Evolutionary conservation across 2,113 vertebrate species (phyloP).

Genomic region (Pteruthius melanotis): DNA sequence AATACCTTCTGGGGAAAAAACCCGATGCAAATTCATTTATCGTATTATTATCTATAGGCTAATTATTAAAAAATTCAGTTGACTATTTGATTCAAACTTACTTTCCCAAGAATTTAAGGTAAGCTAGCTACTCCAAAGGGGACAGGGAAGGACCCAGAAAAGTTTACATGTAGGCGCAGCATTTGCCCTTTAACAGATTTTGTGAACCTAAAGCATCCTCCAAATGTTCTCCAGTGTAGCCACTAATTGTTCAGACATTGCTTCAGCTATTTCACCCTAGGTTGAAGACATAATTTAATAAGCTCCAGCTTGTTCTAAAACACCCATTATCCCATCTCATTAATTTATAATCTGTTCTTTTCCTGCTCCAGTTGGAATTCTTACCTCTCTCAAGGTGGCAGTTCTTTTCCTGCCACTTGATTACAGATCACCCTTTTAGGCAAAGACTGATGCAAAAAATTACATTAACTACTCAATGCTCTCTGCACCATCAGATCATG

Average conservation of each 20-base stretch:
- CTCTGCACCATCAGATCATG: neutral
- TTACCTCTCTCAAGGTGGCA: neutral
- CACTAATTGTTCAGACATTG: neutral
- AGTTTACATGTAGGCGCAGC: neutral
- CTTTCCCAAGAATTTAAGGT: neutral
- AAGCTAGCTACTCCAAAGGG: neutral
- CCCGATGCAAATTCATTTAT: neutral
- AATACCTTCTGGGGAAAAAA: neutral
- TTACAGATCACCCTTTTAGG: neutral
- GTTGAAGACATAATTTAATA: neutral
- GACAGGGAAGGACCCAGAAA: neutral
- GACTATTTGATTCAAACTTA: neutral
- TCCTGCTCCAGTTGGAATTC: neutral
- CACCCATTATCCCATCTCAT: neutral
- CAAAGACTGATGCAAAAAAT: neutral
- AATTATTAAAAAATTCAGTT: neutral
- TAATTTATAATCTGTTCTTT: neutral
- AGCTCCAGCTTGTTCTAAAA: neutral
- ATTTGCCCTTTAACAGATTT: neutral
- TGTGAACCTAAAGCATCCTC: neutral
- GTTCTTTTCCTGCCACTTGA: neutral
- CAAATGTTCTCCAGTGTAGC: neutral
- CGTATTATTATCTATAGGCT: neutral
- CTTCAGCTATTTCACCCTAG: neutral
- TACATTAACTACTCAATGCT: neutral